Percentiles rank a stretch among this genome's conserved stretches.
Conservation (phyloP, 2,113 vertebrate genomes). For the Lagopus muta region DNA sequence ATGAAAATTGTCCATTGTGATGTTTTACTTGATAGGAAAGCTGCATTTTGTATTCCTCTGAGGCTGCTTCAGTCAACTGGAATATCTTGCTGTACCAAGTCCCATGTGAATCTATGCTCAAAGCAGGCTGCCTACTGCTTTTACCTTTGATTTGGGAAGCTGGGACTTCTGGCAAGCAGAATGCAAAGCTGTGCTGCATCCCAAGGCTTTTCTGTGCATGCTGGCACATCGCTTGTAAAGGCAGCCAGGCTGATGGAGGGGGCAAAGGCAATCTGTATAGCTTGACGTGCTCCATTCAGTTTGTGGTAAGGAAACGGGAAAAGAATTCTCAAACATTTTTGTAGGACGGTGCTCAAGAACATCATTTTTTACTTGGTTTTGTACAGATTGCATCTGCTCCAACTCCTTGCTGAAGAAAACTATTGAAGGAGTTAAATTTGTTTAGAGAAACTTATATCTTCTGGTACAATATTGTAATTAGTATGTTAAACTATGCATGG, state of each 20-base stretch:
- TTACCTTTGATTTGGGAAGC: background rate
- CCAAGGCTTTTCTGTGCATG: background rate
- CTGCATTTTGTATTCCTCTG: background rate
- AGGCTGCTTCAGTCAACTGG: slow-evolving; percentile 7
- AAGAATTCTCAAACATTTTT: background rate
- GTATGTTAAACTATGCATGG: background rate
- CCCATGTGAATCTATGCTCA: background rate
- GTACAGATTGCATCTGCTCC: background rate
- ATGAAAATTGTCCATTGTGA: background rate
- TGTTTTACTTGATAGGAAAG: background rate
- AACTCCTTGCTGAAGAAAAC: background rate
- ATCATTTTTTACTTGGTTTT: background rate
- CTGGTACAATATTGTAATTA: background rate
- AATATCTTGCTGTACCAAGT: slow-evolving; percentile 49
- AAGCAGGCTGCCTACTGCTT: background rate
- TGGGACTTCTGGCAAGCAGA: slow-evolving; percentile 5
- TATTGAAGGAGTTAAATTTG: background rate
- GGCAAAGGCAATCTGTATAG: background rate
- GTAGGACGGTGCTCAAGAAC: background rate
- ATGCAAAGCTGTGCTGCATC: background rate
- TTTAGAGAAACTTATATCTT: background rate
- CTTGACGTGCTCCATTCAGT: fast-evolving
- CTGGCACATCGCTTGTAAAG: background rate
- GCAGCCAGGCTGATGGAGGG: background rate
- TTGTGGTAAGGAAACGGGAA: background rate